Base-by-base conservation (phyloP, 2,888 invertebrate genomes). In the Orchestes rusci region DNA sequence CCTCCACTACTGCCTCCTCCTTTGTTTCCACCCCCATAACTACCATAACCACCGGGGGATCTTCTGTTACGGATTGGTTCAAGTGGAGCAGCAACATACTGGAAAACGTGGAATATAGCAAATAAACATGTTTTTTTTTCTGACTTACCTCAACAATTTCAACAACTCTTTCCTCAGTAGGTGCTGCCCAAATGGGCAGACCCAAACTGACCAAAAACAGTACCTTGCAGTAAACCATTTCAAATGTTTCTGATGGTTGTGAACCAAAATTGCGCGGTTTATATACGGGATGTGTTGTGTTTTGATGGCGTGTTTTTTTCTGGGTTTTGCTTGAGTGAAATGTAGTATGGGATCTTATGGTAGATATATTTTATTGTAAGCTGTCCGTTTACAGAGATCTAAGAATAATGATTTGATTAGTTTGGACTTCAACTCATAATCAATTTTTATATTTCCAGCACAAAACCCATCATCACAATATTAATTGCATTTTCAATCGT, bases 1-100 rank as follows among this genome's bases (percentile, higher is more conserved):
- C 27, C 27, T 10, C 34, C 34, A n/a, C 34, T 18, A n/a, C 34
- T 18, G 16, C 34, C 34, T 16, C 34, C 34, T 34, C 34, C 34
- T 16, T 17, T 12, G 18, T 18, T 12, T 10, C 27, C 27, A 12
- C 27, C 34, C n/a, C 34, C 34, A n/a, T 16, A 15, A 8, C 13
- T 16, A 17, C 34, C 34, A 34, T 34, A 34, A 10, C 34, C 34
- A 7, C 34, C 34, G 10, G 34, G 34, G 7, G 34, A 34, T 16
- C 34, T 34, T 16, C 18, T 13, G 17, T 18, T 16, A n/a, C 34
- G 13, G 5, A 18, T 12, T 8, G n/a, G 10, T 34, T 12, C 34
- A 18, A 34, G 8, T 16, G 34, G 34, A 10, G 16, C 34, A 16
- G 18, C 18, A 7, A 34, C 4, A 4, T n/a, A n/a, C n/a, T n/a